These are phyloP conservation scores for Himantopus leucocephalus DNA, from an alignment of 2,113 vertebrate genomes.

Conservation along the genomic window DNA sequence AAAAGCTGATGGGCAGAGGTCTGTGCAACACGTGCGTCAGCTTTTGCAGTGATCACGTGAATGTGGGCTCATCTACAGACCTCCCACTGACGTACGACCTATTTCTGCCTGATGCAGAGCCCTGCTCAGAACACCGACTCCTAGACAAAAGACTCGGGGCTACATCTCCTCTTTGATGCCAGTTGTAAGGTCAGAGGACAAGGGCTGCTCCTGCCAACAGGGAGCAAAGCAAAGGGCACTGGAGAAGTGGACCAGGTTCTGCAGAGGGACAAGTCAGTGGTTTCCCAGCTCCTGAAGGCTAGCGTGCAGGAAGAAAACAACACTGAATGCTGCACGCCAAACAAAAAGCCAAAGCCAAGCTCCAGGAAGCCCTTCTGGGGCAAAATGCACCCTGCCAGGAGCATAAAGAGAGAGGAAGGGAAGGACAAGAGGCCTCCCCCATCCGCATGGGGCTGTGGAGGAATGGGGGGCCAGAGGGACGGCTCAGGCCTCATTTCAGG, in stretches of 20 bases:
- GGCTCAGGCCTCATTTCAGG: not conserved
- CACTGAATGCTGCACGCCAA: not conserved
- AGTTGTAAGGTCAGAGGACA: not conserved
- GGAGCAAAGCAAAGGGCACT: not conserved
- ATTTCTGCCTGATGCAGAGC: fast-evolving
- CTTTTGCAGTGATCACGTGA: not conserved
- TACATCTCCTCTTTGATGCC: not conserved
- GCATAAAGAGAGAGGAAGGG: not conserved
- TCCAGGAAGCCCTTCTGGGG: not conserved
- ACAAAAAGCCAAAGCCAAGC: not conserved
- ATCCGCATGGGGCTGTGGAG: fast-evolving
- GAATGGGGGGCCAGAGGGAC: not conserved
- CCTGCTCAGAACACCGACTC: fast-evolving
- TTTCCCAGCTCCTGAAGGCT: not conserved
- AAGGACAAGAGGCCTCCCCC: not conserved
- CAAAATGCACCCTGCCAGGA: not conserved
- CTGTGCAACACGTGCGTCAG: fast-evolving
- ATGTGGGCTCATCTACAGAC: fast-evolving
- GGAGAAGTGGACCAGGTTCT: not conserved
- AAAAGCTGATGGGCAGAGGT: not conserved
- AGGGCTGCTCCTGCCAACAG: not conserved
- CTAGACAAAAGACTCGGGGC: not conserved
- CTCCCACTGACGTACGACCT: not conserved
- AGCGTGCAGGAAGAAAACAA: not conserved
- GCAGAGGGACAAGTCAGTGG: not conserved